Conservation (phyloP, 2,888 invertebrate genomes). For the Alloscopus bannaensis region DNA sequence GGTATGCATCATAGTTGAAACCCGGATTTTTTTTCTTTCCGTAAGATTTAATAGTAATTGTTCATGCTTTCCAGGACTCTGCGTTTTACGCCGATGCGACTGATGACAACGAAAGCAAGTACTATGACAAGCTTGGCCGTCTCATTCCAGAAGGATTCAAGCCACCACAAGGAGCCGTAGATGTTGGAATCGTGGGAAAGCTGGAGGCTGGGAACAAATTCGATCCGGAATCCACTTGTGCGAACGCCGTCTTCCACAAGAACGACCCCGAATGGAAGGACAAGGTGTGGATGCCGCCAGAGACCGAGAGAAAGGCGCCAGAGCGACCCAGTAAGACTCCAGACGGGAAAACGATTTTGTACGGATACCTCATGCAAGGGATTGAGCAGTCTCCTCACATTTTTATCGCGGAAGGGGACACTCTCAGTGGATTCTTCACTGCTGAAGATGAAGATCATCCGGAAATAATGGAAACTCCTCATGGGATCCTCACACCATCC, state of each 20-base stretch:
- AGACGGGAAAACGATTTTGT: slow-evolving; percentile 22
- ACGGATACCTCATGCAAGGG: slow-evolving; percentile 33
- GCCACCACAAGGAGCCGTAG: not conserved
- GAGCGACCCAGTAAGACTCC: slow-evolving; percentile 13
- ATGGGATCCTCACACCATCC: slow-evolving; percentile 30
- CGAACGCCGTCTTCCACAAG: not conserved
- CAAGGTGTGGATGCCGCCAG: slow-evolving; percentile 18
- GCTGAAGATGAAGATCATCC: slow-evolving; percentile 24
- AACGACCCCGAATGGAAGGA: too few relatives aligned
- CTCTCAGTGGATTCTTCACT: slow-evolving; percentile 26
- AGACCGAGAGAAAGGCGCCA: too few relatives aligned
- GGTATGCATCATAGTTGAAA: not conserved
- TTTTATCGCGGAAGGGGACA: slow-evolving; percentile 45
- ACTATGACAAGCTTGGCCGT: not conserved
- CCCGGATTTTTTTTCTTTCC: too few relatives aligned
- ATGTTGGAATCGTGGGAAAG: slow-evolving; percentile 7
- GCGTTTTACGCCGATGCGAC: slow-evolving; percentile 11
- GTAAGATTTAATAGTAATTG: too few relatives aligned
- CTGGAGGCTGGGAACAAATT: not conserved
- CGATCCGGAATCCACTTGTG: not conserved
- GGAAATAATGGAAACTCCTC: slow-evolving; percentile 5
- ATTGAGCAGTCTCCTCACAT: slow-evolving; percentile 34
- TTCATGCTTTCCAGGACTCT: too few relatives aligned
- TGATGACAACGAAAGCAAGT: not conserved
- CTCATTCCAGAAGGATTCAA: slow-evolving; percentile 1